These are phyloP conservation scores for Drosophila fungiperda DNA, from an alignment of 2,888 invertebrate species.

Conservation along the genomic window DNA sequence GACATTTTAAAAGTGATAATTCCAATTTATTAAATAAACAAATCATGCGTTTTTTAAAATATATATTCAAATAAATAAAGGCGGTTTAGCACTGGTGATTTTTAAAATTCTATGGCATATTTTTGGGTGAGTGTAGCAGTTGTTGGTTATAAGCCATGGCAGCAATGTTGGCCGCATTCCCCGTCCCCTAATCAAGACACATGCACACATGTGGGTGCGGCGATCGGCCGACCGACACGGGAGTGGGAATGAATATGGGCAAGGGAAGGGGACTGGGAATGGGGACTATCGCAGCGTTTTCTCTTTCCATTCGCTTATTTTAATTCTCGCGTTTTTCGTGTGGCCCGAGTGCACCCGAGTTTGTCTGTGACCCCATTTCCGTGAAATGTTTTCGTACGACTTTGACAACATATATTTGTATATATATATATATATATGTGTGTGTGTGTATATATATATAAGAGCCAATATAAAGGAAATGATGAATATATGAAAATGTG, in stretches of 20 bases:
- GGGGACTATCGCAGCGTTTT: conserved; percentile 44
- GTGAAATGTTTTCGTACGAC: conserved; percentile 69
- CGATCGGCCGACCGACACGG: conserved; percentile 65
- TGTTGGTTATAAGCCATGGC: conserved; percentile 36
- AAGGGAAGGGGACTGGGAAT: neutral
- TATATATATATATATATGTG: conserved; percentile 17
- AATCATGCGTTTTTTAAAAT: neutral
- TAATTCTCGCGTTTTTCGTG: conserved; percentile 59
- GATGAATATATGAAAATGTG: conserved; percentile 32
- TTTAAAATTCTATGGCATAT: neutral
- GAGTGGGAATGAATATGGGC: neutral
- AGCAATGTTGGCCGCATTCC: conserved; percentile 42
- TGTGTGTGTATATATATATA: conserved; percentile 3
- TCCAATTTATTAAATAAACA: neutral
- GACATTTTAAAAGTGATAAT: neutral
- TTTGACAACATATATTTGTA: conserved; percentile 59
- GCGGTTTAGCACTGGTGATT: neutral
- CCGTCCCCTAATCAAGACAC: neutral
- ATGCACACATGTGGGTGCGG: conserved; percentile 71
- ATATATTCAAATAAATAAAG: neutral
- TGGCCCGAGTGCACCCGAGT: conserved; percentile 58
- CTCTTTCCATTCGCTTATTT: conserved; percentile 70
- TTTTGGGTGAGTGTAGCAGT: conserved; percentile 2
- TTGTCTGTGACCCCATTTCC: conserved; percentile 73
- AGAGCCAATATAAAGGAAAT: conserved; percentile 18